phyloP scores from a whole-genome alignment of 2,113 vertebrate genomes.

The Lepisosteus oculatus region DNA sequence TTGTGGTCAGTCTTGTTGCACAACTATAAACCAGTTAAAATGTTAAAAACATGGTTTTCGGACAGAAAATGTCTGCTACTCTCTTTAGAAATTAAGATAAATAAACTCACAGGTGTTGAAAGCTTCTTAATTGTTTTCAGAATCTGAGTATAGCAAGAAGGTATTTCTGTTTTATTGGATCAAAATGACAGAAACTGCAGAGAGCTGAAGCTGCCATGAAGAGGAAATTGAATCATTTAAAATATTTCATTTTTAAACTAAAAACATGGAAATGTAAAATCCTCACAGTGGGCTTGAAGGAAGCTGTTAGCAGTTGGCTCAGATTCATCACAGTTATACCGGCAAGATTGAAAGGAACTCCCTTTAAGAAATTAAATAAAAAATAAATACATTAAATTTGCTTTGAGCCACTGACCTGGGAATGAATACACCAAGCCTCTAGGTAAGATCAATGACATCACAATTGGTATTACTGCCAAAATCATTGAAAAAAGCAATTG shows the following conservation, averaged over 20 bases:
- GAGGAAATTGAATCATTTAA: constrained; percentile 9
- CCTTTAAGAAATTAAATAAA: constrained; percentile 21
- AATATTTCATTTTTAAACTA: constrained; percentile 5
- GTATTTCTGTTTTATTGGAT: neutral
- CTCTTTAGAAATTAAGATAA: too few relatives aligned
- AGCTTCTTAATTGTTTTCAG: neutral
- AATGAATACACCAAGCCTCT: constrained; percentile 26
- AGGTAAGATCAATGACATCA: neutral
- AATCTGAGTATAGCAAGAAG: neutral
- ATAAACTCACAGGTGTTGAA: too few relatives aligned
- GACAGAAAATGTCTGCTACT: too few relatives aligned
- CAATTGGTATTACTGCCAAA: too few relatives aligned
- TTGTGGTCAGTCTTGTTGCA: too few relatives aligned
- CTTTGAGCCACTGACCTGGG: constrained; percentile 12
- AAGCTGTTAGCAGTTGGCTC: neutral
- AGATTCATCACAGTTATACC: neutral
- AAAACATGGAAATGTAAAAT: neutral
- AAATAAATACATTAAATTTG: constrained; percentile 29
- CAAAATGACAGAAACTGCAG: neutral
- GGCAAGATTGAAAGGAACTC: constrained; percentile 4
- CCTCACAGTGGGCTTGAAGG: neutral
- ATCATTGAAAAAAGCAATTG: too few relatives aligned
- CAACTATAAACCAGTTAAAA: too few relatives aligned
- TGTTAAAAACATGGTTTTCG: too few relatives aligned
- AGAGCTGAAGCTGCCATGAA: constrained; percentile 1